Evolutionary conservation across 2,113 vertebrate species (phyloP).

Genomic region (Macquaria australasica): DNA sequence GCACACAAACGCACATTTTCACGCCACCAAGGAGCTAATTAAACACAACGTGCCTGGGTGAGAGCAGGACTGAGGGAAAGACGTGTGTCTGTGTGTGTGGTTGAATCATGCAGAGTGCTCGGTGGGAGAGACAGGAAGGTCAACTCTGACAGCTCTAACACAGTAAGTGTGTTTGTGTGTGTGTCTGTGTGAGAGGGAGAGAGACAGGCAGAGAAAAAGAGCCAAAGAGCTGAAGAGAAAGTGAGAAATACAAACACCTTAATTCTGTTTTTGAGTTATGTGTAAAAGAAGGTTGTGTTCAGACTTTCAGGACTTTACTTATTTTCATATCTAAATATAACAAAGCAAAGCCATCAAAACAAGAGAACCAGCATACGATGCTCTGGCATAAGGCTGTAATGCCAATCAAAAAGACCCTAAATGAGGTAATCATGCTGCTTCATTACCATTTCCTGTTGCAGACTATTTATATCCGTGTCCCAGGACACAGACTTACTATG

Average conservation of each 20-base stretch:
- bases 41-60: conserved; percentile 69
- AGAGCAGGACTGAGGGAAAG: conserved; percentile 57
- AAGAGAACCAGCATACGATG: background rate
- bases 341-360: background rate
- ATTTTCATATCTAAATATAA: background rate
- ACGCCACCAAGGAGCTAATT: conserved; percentile 81
- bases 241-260: conserved; percentile 6
- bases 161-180: conserved; percentile 9
- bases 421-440: background rate
- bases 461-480: background rate
- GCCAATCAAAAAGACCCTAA: conserved; percentile 6
- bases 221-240: conserved; percentile 3
- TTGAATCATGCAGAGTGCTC: conserved; percentile 71
- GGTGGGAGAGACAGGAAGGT: conserved; percentile 81
- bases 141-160: conserved; percentile 80
- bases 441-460: conserved; percentile 10
- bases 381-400: background rate
- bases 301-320: background rate
- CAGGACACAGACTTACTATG: background rate
- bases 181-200: conserved; percentile 3
- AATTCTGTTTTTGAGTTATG: background rate
- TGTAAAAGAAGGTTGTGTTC: background rate
- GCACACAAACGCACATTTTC: conserved; percentile 49
- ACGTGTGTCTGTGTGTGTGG: conserved; percentile 54
- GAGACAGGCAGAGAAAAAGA: conserved; percentile 18